A percentile compares a stretch with the other conserved stretches of the same genome.
Conservation (phyloP, 2,888 invertebrate species). For the Platycheirus rosarum region DNA sequence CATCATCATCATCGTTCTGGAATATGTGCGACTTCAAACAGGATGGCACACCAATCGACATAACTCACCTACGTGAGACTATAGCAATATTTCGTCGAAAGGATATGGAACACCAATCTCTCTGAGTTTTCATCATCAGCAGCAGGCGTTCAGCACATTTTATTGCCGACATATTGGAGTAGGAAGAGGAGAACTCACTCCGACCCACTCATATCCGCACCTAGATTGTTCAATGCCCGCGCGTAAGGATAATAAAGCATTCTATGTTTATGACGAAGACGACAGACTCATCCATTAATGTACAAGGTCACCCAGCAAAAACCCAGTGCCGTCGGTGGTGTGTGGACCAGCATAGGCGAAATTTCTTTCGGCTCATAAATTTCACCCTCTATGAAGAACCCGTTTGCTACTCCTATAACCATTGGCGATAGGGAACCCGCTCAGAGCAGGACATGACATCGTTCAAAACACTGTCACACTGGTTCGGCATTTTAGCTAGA, state of each 20-base stretch:
- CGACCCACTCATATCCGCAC: constrained; percentile 45
- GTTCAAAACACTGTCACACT: constrained; percentile 57
- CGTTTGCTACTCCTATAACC: constrained; percentile 1
- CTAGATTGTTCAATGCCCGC: constrained; percentile 51
- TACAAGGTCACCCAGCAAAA: constrained; percentile 54
- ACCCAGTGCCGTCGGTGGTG: neutral
- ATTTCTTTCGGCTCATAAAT: constrained; percentile 63
- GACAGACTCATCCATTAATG: constrained; percentile 67
- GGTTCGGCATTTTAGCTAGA: constrained; percentile 64
- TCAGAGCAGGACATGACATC: constrained; percentile 52
- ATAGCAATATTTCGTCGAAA: constrained; percentile 35
- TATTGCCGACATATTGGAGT: constrained; percentile 61
- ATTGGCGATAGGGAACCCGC: constrained; percentile 15
- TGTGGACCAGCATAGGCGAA: constrained; percentile 27
- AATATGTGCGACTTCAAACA: constrained; percentile 42
- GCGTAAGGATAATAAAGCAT: constrained; percentile 63
- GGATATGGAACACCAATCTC: constrained; percentile 26
- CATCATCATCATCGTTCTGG: constrained; percentile 3
- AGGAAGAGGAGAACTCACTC: constrained; percentile 38
- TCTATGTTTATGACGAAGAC: constrained; percentile 60
- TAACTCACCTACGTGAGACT: constrained; percentile 66
- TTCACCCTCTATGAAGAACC: constrained; percentile 40
- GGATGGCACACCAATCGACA: constrained; percentile 66
- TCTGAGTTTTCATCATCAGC: constrained; percentile 34
- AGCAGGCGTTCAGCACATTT: constrained; percentile 38